Conservation (phyloP, 2,113 vertebrate species). For the Seriola rivoliana region DNA sequence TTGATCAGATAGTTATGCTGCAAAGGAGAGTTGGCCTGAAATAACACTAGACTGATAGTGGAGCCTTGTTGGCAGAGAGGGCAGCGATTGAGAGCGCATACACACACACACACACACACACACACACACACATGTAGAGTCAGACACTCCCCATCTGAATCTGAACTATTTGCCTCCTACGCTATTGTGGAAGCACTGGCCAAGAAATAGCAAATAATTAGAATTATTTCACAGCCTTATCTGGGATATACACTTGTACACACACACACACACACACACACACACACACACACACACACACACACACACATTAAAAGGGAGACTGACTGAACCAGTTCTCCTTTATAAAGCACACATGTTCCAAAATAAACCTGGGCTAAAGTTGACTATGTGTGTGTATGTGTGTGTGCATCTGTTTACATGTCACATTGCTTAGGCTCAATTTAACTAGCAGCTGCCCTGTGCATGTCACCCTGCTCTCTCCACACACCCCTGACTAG, state of each 20-base stretch:
- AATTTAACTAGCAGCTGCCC: conserved; percentile 64
- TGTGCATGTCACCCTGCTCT: conserved; percentile 39
- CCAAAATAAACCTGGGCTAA: conserved; percentile 12
- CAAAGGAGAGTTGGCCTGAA: conserved; percentile 25
- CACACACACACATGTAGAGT: neutral
- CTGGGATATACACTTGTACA: neutral
- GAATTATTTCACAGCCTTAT: conserved; percentile 38
- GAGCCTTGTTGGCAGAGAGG: conserved; percentile 13
- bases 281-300: neutral
- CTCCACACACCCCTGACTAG: conserved; percentile 20
- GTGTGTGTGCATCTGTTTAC: conserved; percentile 26
- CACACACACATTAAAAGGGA: conserved; percentile 2
- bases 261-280: neutral
- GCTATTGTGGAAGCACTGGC: neutral
- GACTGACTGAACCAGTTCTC: neutral
- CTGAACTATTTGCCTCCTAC: conserved; percentile 15
- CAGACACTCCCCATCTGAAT: neutral
- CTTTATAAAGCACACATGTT: conserved; percentile 8
- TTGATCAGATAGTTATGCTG: conserved; percentile 35
- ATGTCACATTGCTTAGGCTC: conserved; percentile 45
- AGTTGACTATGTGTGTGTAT: conserved; percentile 8
- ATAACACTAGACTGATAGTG: conserved; percentile 26
- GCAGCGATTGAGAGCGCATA: conserved; percentile 6
- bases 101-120: conserved; percentile 20
- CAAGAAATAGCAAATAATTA: conserved; percentile 13